A percentile compares a stretch with the other conserved stretches of the same genome.
phyloP scores from a whole-genome alignment of 2,797 vertebrate genomes.

The Otolemur crassicaudatus region DNA sequence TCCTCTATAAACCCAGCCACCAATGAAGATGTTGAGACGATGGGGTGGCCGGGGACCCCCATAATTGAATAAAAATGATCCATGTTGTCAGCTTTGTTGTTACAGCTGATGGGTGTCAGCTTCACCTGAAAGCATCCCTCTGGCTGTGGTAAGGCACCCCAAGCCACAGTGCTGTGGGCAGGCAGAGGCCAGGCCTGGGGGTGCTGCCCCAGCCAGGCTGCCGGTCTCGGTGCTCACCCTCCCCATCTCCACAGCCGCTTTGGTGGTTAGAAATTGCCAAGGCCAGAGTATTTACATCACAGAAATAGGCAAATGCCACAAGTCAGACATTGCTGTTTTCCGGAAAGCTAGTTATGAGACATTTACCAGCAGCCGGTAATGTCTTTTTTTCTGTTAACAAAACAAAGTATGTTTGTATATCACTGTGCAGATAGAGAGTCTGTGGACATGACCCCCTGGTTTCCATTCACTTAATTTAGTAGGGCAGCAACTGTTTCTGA shows the following conservation, averaged over 20 bases:
- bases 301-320: neutral
- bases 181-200: neutral
- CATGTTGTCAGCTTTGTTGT: neutral
- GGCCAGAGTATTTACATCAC: neutral
- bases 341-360: constrained; percentile 10
- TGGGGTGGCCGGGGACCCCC: neutral
- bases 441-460: neutral
- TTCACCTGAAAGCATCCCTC: neutral
- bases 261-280: neutral
- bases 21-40: neutral
- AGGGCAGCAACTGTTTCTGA: neutral
- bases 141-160: neutral
- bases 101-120: neutral
- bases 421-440: neutral
- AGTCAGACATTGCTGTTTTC: constrained; percentile 9
- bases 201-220: accelerated
- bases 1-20: neutral
- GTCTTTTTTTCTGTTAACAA: neutral
- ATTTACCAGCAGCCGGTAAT: neutral
- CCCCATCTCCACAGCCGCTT: neutral
- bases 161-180: neutral
- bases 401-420: neutral
- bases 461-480: neutral
- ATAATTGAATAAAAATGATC: neutral
- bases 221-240: neutral